phyloP scores from a whole-genome alignment of 2,113 vertebrate species.

The Carollia perspicillata region DNA sequence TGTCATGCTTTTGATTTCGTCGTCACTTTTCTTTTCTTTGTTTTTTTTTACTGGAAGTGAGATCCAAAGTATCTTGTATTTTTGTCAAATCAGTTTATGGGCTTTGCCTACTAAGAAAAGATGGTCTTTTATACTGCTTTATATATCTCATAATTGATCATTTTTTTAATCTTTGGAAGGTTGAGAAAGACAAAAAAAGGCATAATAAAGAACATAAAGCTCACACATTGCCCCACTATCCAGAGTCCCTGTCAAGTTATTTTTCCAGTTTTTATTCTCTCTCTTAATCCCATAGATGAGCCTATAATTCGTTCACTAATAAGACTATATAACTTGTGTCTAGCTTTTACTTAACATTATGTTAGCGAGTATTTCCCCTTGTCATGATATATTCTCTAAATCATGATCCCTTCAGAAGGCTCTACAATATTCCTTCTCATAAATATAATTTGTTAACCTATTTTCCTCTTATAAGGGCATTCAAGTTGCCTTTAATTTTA shows the following conservation, averaged over 20 bases:
- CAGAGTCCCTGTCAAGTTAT: not conserved
- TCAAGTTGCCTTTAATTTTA: not conserved
- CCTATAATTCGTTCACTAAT: not conserved
- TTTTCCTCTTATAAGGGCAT: not conserved
- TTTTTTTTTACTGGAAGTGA: not conserved
- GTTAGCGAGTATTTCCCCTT: not conserved
- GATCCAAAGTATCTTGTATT: not conserved
- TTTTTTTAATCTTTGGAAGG: conserved; percentile 16
- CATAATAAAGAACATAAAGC: not conserved
- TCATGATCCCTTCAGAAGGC: not conserved
- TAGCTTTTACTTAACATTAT: not conserved
- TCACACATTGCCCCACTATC: not conserved
- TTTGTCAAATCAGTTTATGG: not conserved
- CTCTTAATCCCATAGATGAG: not conserved
- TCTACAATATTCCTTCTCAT: conserved; percentile 3
- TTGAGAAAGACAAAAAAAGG: not conserved
- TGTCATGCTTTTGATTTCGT: not conserved
- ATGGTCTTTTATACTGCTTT: not conserved
- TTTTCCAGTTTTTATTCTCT: not conserved
- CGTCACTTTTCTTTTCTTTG: not conserved
- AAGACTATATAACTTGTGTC: not conserved
- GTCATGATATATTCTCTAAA: not conserved
- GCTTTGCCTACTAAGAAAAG: not conserved
- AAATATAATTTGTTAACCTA: not conserved
- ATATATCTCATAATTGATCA: not conserved